Percentiles rank a stretch among this genome's conserved stretches.
Evolutionary conservation across 2,113 vertebrate genomes (phyloP).

Genomic region (Chloropsis hardwickii): DNA sequence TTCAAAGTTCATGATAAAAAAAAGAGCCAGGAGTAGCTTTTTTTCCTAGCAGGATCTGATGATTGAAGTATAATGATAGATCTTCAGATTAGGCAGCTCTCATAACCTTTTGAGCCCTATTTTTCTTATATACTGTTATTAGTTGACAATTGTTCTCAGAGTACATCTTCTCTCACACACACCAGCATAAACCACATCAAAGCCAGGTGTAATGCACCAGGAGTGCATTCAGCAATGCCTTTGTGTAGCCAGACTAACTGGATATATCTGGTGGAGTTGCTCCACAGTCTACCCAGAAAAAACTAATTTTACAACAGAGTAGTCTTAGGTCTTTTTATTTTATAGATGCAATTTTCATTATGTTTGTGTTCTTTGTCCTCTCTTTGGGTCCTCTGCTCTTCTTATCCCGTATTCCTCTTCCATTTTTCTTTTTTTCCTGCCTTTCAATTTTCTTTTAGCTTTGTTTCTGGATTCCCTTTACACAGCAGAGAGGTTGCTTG

Average conservation of each 20-base stretch:
- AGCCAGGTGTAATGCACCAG: not conserved
- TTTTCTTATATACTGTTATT: not conserved
- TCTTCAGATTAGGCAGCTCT: not conserved
- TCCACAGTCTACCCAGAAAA: not conserved
- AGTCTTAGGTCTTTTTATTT: not conserved
- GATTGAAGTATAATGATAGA: not conserved
- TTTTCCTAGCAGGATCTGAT: not conserved
- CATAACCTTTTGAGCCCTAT: not conserved
- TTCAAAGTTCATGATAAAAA: conserved; percentile 10
- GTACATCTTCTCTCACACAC: not conserved
- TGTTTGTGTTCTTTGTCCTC: not conserved
- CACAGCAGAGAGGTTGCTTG: not conserved
- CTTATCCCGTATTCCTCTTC: not conserved
- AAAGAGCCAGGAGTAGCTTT: not conserved
- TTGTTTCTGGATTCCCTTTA: not conserved
- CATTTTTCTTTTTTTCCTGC: not conserved
- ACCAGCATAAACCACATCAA: not conserved
- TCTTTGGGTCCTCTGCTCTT: not conserved
- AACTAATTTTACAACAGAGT: not conserved
- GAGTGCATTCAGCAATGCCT: not conserved
- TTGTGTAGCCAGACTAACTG: not conserved
- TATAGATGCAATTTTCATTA: not conserved
- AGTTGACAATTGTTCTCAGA: not conserved
- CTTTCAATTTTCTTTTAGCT: not conserved
- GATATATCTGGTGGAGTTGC: not conserved